Conservation (phyloP, 2,113 vertebrate genomes). For the Ailuropoda melanoleuca region DNA sequence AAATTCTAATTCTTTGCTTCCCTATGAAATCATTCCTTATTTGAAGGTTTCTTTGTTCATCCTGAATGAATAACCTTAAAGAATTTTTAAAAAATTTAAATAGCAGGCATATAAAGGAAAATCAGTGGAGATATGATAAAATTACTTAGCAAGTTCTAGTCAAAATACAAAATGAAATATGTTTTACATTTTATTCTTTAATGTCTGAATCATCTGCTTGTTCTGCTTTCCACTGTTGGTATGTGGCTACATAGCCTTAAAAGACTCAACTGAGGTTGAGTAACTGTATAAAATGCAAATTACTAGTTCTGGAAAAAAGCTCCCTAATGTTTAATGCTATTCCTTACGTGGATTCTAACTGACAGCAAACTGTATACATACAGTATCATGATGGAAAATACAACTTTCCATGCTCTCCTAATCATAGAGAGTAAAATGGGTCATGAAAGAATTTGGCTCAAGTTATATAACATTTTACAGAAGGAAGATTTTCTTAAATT, state of each 20-base stretch:
- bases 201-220: constrained; percentile 5
- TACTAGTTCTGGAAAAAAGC: constrained; percentile 15
- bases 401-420: neutral
- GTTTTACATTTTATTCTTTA: neutral
- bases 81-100: neutral
- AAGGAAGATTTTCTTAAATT: constrained; percentile 45
- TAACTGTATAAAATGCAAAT: neutral
- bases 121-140: neutral
- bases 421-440: neutral
- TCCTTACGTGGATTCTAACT: constrained; percentile 13
- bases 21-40: constrained; percentile 27
- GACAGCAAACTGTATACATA: neutral
- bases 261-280: neutral
- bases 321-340: neutral
- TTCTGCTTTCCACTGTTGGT: neutral
- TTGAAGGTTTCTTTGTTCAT: constrained; percentile 20
- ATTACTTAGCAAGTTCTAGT: constrained; percentile 29
- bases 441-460: constrained; percentile 23
- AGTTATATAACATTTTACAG: constrained; percentile 23
- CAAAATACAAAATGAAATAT: constrained; percentile 30
- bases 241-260: neutral
- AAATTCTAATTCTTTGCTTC: constrained; percentile 44
- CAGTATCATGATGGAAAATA: neutral
- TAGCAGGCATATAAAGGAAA: constrained; percentile 21
- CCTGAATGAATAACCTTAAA: neutral